Percentiles rank a stretch among this genome's conserved stretches.
These are phyloP conservation scores for Lingula anatina DNA, from an alignment of 2,888 invertebrate species.

Conservation along the genomic window DNA sequence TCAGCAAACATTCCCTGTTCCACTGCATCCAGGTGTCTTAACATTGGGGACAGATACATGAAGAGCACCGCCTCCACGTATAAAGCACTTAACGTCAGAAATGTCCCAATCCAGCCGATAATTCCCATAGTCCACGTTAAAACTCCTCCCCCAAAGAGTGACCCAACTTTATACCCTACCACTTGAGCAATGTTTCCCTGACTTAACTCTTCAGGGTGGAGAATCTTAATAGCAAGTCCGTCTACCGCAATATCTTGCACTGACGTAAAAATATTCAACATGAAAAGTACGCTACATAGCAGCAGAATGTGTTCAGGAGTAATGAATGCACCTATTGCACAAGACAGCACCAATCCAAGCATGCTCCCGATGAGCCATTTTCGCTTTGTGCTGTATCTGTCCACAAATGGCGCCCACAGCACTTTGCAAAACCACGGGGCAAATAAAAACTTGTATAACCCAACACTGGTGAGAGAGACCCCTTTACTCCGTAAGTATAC, in stretches of 20 bases:
- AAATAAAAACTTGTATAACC: conserved; percentile 45
- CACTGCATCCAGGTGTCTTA: too few species aligned
- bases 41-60: too few species aligned
- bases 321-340: conserved; percentile 39
- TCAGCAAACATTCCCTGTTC: too few species aligned
- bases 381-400: conserved; percentile 41
- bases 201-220: conserved; percentile 41
- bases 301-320: conserved; percentile 22
- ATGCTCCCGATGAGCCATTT: conserved; percentile 48
- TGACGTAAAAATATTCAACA: conserved; percentile 46
- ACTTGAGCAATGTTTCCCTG: conserved; percentile 52
- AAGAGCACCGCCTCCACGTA: conserved; percentile 30
- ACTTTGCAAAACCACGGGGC: conserved; percentile 52
- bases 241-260: conserved; percentile 51
- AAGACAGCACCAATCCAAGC: conserved; percentile 29
- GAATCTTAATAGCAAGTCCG: conserved; percentile 43
- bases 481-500: conserved; percentile 46
- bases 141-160: conserved; percentile 49
- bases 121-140: conserved; percentile 33
- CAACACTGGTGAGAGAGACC: conserved; percentile 44
- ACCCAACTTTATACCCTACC: conserved; percentile 51
- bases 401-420: conserved; percentile 51
- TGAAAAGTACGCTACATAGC: conserved; percentile 32
- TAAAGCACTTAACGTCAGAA: conserved; percentile 28
- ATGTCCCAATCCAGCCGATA: conserved; percentile 36